Base-by-base conservation (phyloP, 1,140 invertebrate species). In the Colletes latitarsis region DNA sequence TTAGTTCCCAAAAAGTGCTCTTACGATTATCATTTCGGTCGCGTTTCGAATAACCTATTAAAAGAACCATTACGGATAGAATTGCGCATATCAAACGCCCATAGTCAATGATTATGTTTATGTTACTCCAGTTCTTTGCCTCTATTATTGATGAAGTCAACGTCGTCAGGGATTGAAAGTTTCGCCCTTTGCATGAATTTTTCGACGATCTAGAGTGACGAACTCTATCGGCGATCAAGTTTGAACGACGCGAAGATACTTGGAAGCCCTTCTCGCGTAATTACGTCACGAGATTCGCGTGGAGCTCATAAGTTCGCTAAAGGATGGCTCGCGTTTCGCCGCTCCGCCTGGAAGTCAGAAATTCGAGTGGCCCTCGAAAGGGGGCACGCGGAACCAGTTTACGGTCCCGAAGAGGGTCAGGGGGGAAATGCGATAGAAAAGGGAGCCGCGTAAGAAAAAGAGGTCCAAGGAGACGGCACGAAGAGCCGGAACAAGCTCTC, bases 401-500 rank as follows among this genome's bases (percentile, higher is more conserved):
- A 30, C 17, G 17, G 12, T 43, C 6, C 21, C 46, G 63, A 52
- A 30, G 19, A 52, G 30, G 77, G 68, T 60, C 70, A 70, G 6
- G 14, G 39, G 12, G 14, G 46, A 67, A 78, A 82, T 49, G 19
- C 43, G n/a, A 6, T 17, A 12, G 19, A 49, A 57, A 66, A 21
- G 41, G 43, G 66, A 6, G 55, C 6, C 41, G 30, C 53, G 41
- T 67, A 62, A 72, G 70, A 15, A 67, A 55, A 60, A 19, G 46
- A 46, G 8, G 12, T 19, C 53, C n/a, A 60, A 62, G 52, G 14
- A 46, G 30, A 17, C 12, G 17, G n/a, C 14, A 2, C 21, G 58
- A 19, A 30, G 19, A 72, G 55, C 30, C 6, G 41, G 70, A 75
- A 87, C 77, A 55, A 83, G 80, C 52, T 62, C 64, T 83, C 43